These are phyloP conservation scores for Zenarchopterus dispar DNA, from an alignment of 2,797 vertebrate species.

Conservation along the genomic window DNA sequence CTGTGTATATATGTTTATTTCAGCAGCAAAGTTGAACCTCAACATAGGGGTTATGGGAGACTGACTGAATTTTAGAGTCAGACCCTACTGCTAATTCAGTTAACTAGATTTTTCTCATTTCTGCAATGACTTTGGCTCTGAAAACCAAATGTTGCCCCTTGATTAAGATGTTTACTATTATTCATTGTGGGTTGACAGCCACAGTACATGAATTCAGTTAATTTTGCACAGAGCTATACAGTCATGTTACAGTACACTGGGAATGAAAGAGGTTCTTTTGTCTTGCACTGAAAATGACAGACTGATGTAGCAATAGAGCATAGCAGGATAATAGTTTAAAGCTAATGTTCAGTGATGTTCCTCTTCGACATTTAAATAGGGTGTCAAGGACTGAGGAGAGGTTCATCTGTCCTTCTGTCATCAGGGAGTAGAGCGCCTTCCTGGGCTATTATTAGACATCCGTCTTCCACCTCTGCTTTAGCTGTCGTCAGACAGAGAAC, in stretches of 20 bases:
- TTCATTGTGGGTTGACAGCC: slow-evolving; percentile 8
- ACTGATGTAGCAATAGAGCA: slow-evolving; percentile 40
- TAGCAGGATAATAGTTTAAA: slow-evolving; percentile 48
- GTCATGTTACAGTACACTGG: slow-evolving; percentile 1
- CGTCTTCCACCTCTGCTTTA: slow-evolving; percentile 16
- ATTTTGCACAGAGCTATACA: neutral
- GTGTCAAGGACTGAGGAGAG: slow-evolving; percentile 60
- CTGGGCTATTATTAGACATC: slow-evolving; percentile 40
- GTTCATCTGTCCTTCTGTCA: slow-evolving; percentile 62
- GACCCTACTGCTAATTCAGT: too few species aligned
- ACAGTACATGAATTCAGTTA: slow-evolving; percentile 1
- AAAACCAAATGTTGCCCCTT: too few species aligned
- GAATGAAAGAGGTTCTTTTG: slow-evolving; percentile 41
- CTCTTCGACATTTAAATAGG: slow-evolving; percentile 67
- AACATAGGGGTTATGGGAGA: too few species aligned
- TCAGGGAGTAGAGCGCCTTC: slow-evolving; percentile 29
- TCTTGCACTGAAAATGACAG: slow-evolving; percentile 51
- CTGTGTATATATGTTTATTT: too few species aligned
- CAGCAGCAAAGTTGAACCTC: too few species aligned
- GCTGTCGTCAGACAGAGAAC: slow-evolving; percentile 12
- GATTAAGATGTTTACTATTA: too few species aligned
- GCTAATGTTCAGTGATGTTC: slow-evolving; percentile 62
- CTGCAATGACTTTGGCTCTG: too few species aligned
- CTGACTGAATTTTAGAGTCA: too few species aligned
- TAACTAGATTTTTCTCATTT: too few species aligned